These are phyloP conservation scores for Ectemnius continuus DNA, from an alignment of 2,888 invertebrate species.

Conservation along the genomic window DNA sequence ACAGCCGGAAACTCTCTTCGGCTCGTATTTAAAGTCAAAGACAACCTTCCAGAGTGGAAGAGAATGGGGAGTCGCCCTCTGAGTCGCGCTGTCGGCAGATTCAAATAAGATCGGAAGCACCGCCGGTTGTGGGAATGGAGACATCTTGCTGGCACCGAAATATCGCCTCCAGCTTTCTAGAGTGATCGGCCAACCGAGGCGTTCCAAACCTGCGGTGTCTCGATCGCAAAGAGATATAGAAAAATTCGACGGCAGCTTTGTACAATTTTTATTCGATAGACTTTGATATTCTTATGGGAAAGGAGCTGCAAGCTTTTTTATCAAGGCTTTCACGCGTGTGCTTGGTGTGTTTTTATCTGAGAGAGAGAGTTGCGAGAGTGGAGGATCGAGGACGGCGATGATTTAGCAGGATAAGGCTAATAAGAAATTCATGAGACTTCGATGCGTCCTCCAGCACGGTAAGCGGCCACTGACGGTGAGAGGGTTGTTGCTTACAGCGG, in stretches of 20 bases:
- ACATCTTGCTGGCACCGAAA: constrained; percentile 48
- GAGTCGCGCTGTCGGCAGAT: constrained; percentile 55
- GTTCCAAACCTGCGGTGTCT: not conserved
- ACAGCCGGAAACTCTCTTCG: constrained; percentile 15
- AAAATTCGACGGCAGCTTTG: not conserved
- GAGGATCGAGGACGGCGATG: constrained; percentile 18
- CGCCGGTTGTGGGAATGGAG: constrained; percentile 64
- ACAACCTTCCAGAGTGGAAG: constrained; percentile 36
- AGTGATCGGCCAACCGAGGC: constrained; percentile 27
- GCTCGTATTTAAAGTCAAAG: constrained; percentile 55
- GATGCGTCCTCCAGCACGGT: constrained; percentile 22
- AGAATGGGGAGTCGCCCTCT: constrained; percentile 13
- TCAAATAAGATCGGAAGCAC: constrained; percentile 65
- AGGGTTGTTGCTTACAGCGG: constrained; percentile 50
- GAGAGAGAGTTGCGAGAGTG: constrained; percentile 3
- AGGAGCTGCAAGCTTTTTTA: too few relatives aligned
- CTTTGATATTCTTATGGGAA: too few relatives aligned
- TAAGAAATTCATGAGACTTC: constrained; percentile 47
- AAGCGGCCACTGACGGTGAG: constrained; percentile 36
- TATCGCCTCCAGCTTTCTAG: constrained; percentile 21
- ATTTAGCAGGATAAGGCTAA: constrained; percentile 39
- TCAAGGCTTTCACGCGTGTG: not conserved
- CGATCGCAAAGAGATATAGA: not conserved
- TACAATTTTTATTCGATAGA: not conserved
- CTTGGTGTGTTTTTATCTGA: not conserved